Base-by-base conservation (phyloP, 2,888 invertebrate genomes). In the Strigamia crassipes region DNA sequence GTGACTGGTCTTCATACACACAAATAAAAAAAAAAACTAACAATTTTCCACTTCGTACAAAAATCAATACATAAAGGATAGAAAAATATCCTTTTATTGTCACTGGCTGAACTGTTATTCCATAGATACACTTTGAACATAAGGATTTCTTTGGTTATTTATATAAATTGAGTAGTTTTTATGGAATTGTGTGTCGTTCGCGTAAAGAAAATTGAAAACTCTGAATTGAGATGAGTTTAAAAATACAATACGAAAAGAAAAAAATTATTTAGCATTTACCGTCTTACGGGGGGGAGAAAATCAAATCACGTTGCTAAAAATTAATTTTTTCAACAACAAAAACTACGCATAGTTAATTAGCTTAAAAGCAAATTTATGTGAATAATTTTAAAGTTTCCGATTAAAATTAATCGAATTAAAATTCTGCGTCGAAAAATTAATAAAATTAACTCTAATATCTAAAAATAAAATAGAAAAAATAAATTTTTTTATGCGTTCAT, bases 21-120 rank as follows among this genome's bases (percentile, higher is more conserved):
- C 61, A 66, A 18, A 51, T 15, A 51, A 51, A 51, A n/a, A n/a
- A 51, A 51, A 51, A 66, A 66, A 66, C 21, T 66, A 66, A 66
- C 61, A 66, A 66, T 66, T 66, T 66, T 66, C 61, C 61, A 21
- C 61, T 66, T 66, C 61, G 12, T 21, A 66, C 12, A 23, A 23
- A 66, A 66, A 66, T 66, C 61, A 23, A 66, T 66, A 66, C 6
- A 61, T 23, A 66, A 10, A 66, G 61, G 5, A 18, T 23, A 66
- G 21, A 66, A 66, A 66, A 66, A 66, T 21, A 66, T 23, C 12
- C 5, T 46, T n/a, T 46, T 46, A 38, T 38, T 46, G 13, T 46
- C 46, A 46, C 13, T 46, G 15, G 15, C 12, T 46, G 46, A 46
- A n/a, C 12, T 42, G 5, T 42, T 42, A 27, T 27, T 27, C 10